phyloP scores from a whole-genome alignment of 2,113 vertebrate species.

The Malaclemys terrapin region DNA sequence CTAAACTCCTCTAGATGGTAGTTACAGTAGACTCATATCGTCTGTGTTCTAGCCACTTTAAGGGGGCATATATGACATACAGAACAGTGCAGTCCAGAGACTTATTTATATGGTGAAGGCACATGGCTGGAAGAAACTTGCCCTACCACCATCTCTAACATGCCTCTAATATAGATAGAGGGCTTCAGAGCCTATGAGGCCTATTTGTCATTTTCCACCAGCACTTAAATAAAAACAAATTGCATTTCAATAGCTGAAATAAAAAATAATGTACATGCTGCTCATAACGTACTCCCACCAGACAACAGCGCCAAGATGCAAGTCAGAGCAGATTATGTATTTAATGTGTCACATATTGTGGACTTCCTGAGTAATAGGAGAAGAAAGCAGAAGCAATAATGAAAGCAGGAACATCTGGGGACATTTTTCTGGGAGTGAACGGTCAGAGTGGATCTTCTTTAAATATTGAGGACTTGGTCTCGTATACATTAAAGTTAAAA shows the following conservation, averaged over 20 bases:
- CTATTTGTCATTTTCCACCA: neutral
- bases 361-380: conserved; percentile 57
- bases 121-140: neutral
- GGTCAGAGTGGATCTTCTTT: conserved; percentile 48
- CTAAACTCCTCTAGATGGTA: neutral
- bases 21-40: accelerated
- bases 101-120: neutral
- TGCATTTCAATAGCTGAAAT: conserved; percentile 61
- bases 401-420: conserved; percentile 69
- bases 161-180: neutral
- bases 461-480: conserved; percentile 25
- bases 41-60: accelerated
- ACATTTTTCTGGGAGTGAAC: conserved; percentile 44
- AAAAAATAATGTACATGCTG: conserved; percentile 61
- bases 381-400: conserved; percentile 58
- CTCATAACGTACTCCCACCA: conserved; percentile 47
- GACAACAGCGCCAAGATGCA: conserved; percentile 30
- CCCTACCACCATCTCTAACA: neutral
- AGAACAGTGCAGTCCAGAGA: accelerated
- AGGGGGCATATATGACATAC: accelerated
- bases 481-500: neutral
- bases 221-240: neutral
- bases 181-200: neutral
- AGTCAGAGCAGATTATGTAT: conserved; percentile 61
- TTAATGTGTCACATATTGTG: conserved; percentile 58